Base-by-base conservation (phyloP, 2,113 vertebrate genomes). In the Lophius piscatorius region DNA sequence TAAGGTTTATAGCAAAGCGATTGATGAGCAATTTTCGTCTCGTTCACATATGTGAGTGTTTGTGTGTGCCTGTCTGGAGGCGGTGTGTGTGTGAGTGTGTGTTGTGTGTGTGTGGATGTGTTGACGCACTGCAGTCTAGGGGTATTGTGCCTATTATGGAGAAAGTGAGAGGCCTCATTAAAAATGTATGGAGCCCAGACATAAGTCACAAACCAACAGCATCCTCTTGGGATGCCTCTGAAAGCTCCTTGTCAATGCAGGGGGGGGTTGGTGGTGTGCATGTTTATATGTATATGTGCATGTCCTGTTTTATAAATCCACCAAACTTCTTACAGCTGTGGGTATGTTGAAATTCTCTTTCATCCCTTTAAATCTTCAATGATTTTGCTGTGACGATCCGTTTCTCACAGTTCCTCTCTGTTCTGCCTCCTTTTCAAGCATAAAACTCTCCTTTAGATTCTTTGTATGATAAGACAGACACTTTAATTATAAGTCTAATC, bases 131-230 rank as follows among this genome's bases (percentile, higher is more conserved):
- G 85, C 87, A 88, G 82, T 80, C 78, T 74, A 45, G 80, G 70
- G 82, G 77, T 90, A 88, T 76, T 88, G 77, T 81, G 81, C 85
- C 81, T 86, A 33, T 84, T 84, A 83, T 87, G 84, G 86, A 87
- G 80, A 84, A 86, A 86, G 83, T 86, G 82, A 88, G 83, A 86
- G 77, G 65, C 62, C 69, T 80, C 75, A 86, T 88, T 86, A 88
- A 88, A 85, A 76, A 86, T 88, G 80, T 24, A 86, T 86, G 65
- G 45, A 56, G 70, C 47, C 40, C 51, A 78, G 76, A 71, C 76
- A 78, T 80, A 45, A 83, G 71, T 74, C 79, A 64, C 20, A 57
- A 55, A 79, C 71, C 68, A 69, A 46, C 70, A 58, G 66, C 42
- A 12, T 57, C 72, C 83, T 78, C 81, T 54, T 5, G 65, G 70